Evolutionary conservation across 2,797 vertebrate species (phyloP).

Genomic region (Gymnoscopelus microlampas): DNA sequence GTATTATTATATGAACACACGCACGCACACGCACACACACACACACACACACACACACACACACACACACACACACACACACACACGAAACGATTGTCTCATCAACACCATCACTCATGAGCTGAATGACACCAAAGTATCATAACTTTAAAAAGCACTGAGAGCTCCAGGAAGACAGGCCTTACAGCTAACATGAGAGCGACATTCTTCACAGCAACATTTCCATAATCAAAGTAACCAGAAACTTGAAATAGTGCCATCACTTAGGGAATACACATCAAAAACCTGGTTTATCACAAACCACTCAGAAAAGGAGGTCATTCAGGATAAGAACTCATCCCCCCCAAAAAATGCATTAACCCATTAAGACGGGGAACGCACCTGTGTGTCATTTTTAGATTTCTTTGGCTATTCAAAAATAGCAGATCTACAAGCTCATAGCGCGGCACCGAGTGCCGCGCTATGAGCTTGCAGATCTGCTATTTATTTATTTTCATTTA

Average conservation of each 20-base stretch:
- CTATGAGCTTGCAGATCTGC: no score
- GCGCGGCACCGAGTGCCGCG: no score
- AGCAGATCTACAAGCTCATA: no score
- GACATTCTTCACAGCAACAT: conserved; percentile 26
- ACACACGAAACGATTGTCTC: conserved; percentile 12
- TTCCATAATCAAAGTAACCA: conserved; percentile 52
- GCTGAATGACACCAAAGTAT: background rate
- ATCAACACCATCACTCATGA: conserved; percentile 3
- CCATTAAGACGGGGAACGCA: no score
- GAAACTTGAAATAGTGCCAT: conserved; percentile 65
- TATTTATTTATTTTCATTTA: no score
- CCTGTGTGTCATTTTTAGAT: no score
- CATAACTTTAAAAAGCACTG: conserved; percentile 21
- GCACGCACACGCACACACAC: background rate
- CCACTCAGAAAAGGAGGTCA: conserved; percentile 59
- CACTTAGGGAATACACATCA: conserved; percentile 73
- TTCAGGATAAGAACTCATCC: conserved; percentile 61
- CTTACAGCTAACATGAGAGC: conserved; percentile 25
- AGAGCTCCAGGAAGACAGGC: conserved; percentile 45
- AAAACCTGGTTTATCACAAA: conserved; percentile 45
- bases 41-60: conserved; percentile 10
- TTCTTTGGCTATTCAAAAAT: no score
- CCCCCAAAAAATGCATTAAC: conserved; percentile 66
- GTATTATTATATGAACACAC: background rate
- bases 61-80: background rate